Conservation (phyloP, 2,888 invertebrate species). For the Megastigmus dorsalis region DNA sequence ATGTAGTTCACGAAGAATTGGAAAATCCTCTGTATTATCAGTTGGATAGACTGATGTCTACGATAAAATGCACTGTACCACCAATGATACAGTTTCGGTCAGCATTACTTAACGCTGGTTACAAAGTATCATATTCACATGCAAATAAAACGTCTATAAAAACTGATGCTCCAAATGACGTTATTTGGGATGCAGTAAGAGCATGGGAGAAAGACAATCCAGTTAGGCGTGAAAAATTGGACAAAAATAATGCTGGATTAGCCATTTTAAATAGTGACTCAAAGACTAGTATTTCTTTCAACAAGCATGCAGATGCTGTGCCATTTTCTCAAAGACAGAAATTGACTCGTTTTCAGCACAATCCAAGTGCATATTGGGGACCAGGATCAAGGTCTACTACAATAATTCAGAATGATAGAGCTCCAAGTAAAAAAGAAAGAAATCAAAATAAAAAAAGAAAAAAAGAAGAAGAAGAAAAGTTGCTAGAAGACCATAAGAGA, state of each 20-base stretch:
- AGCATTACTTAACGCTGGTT: slow-evolving; percentile 91
- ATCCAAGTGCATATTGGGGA: slow-evolving; percentile 93
- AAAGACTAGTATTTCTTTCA: slow-evolving; percentile 75
- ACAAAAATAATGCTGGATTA: slow-evolving; percentile 75
- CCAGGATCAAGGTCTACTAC: slow-evolving; percentile 88
- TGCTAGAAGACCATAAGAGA: slow-evolving; percentile 32
- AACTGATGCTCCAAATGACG: slow-evolving; percentile 89
- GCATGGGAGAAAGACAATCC: slow-evolving; percentile 85
- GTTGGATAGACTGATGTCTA: slow-evolving; percentile 79
- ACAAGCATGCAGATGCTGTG: slow-evolving; percentile 83
- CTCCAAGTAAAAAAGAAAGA: slow-evolving; percentile 52
- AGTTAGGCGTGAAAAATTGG: slow-evolving; percentile 79
- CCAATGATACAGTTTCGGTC: slow-evolving; percentile 80
- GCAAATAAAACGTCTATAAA: slow-evolving; percentile 91
- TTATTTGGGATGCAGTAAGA: slow-evolving; percentile 95
- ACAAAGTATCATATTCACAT: slow-evolving; percentile 94
- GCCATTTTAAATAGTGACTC: slow-evolving; percentile 78
- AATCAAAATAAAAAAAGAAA: slow-evolving; percentile 56
- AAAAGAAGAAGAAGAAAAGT: slow-evolving; percentile 23
- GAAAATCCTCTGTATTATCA: slow-evolving; percentile 93
- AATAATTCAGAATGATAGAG: slow-evolving; percentile 72
- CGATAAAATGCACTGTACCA: slow-evolving; percentile 66
- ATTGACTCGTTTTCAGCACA: slow-evolving; percentile 87
- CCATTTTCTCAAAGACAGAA: slow-evolving; percentile 85
- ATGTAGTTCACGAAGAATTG: slow-evolving; percentile 89